Percentiles rank a stretch among this genome's conserved stretches.
phyloP scores from a whole-genome alignment of 92 coral and sea anemone genomes.

The Bergia puertoricense region DNA sequence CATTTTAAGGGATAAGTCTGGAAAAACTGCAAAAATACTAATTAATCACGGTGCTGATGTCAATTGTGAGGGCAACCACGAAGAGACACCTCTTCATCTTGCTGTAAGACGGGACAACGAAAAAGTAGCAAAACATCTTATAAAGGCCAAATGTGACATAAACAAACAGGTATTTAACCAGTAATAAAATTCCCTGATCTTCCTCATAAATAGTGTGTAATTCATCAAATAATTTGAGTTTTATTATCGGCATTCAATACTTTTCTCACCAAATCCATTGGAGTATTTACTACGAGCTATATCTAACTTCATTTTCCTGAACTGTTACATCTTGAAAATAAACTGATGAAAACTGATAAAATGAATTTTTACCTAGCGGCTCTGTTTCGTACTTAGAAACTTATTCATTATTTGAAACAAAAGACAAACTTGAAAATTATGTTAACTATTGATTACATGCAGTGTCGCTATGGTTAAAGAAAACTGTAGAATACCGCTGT shows the following conservation, averaged over 20 bases:
- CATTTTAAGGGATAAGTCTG: constrained; percentile 1
- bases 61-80: neutral
- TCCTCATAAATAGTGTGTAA: neutral
- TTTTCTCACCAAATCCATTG: too few relatives aligned
- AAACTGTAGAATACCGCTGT: neutral
- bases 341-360: too few relatives aligned
- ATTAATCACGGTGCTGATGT: neutral
- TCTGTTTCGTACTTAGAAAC: too few relatives aligned
- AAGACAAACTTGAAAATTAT: too few relatives aligned
- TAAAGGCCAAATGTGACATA: constrained; percentile 1
- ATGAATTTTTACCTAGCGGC: too few relatives aligned
- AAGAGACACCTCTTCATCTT: constrained; percentile 14
- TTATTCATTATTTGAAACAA: too few relatives aligned
- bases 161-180: neutral
- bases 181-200: neutral
- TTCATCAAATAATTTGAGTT: neutral
- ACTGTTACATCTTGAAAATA: too few relatives aligned
- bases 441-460: neutral
- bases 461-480: neutral
- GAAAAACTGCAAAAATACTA: neutral
- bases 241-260: neutral
- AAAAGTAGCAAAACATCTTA: neutral
- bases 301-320: too few relatives aligned
- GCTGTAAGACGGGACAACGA: neutral
- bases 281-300: too few relatives aligned